A percentile compares a stretch with the other conserved stretches of the same genome.
phyloP scores from a whole-genome alignment of 30 jellyfish, hydroid and myxozoan genomes.

The Pseudorhiza aurosa region DNA sequence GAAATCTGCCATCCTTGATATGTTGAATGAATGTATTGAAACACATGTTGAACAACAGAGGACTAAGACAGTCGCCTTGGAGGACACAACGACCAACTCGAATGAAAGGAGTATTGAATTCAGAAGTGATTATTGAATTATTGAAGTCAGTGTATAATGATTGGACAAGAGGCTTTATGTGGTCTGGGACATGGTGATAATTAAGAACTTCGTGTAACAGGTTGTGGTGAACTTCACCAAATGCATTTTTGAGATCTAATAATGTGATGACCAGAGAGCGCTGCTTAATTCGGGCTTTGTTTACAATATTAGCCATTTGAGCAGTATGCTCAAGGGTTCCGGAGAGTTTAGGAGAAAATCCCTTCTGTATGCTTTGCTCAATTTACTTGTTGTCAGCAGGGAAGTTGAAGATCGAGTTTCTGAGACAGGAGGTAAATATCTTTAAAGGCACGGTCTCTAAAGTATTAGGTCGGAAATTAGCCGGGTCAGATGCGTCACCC shows the following conservation, averaged over 20 bases:
- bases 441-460: conserved; percentile 19
- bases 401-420: conserved; percentile 23
- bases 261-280: conserved; percentile 21
- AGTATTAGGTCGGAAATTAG: conserved; percentile 23
- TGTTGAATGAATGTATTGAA: conserved; percentile 1
- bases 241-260: conserved; percentile 14
- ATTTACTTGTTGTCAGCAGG: neutral
- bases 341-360: conserved; percentile 6
- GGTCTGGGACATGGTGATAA: conserved; percentile 32
- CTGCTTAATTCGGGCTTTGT: conserved; percentile 35
- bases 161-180: neutral
- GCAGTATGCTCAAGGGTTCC: conserved; percentile 59
- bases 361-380: conserved; percentile 22
- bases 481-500: conserved; percentile 19
- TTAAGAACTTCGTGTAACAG: conserved; percentile 1
- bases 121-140: neutral
- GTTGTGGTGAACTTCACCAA: conserved; percentile 27
- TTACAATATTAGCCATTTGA: conserved; percentile 19
- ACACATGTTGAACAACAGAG: conserved; percentile 6
- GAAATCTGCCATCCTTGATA: too few species aligned
- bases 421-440: conserved; percentile 19
- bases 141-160: conserved; percentile 25
- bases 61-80: conserved; percentile 9
- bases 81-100: neutral
- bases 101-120: neutral